phyloP scores from a whole-genome alignment of 1,140 invertebrate genomes.

The Rhizoglyphus robini region DNA sequence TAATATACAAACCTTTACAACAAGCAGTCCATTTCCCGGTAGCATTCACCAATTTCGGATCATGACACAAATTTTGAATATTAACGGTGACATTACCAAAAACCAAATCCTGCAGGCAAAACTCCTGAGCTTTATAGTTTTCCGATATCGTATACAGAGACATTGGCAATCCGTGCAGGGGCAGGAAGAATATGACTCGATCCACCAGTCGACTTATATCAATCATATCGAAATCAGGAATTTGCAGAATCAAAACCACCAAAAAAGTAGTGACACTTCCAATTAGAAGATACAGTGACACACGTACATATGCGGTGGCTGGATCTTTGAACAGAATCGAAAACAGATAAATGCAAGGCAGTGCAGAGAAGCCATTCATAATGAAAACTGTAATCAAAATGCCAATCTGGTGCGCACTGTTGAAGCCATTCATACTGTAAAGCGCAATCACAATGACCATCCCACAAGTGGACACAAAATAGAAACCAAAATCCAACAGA shows the following conservation, averaged over 20 bases:
- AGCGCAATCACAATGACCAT: slow-evolving; percentile 4
- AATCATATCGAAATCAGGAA: slow-evolving; percentile 42
- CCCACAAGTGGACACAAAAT: slow-evolving; percentile 15
- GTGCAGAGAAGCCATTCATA: slow-evolving; percentile 42
- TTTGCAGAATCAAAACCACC: slow-evolving; percentile 48
- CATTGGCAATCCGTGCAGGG: slow-evolving; percentile 52
- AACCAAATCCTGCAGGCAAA: neutral
- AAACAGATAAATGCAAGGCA: slow-evolving; percentile 37
- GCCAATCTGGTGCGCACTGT: slow-evolving; percentile 38
- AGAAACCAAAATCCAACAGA: slow-evolving; percentile 42
- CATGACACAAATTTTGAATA: neutral
- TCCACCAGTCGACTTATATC: slow-evolving; percentile 45
- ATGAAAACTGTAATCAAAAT: slow-evolving; percentile 42
- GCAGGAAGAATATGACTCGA: slow-evolving; percentile 49
- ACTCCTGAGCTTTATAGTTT: slow-evolving; percentile 28
- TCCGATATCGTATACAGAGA: slow-evolving; percentile 42
- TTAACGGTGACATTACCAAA: neutral
- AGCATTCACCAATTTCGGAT: neutral
- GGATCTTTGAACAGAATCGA: slow-evolving; percentile 39
- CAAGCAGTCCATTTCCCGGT: neutral
- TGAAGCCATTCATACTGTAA: slow-evolving; percentile 28
- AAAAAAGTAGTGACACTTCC: slow-evolving; percentile 28
- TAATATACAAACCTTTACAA: slow-evolving; percentile 3
- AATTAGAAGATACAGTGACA: slow-evolving; percentile 13
- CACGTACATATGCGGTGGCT: slow-evolving; percentile 46